Base-by-base conservation (phyloP, 35 echinoderm and acorn worm species). In the Heliocidaris tuberculata region DNA sequence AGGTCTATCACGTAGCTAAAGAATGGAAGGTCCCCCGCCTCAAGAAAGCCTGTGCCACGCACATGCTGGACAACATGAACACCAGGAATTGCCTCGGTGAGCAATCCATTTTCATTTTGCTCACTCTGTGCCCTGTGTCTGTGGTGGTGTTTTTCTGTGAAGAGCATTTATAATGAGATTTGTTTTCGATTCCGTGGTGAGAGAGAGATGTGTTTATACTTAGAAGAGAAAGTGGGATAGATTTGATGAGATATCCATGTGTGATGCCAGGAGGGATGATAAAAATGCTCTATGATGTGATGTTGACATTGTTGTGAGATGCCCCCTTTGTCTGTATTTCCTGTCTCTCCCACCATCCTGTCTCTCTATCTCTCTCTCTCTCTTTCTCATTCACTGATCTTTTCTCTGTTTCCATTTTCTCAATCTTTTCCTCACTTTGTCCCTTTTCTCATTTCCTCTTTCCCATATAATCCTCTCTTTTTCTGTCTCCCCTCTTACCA, bases 11-110 rank as follows among this genome's bases (percentile, higher is more conserved):
- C 42, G 97, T 96, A 6, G 88, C 98, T 21, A 96, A 95, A 95
- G 71, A 95, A 59, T 96, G 96, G 93, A 93, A 97, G 61, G 94
- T 99, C 47, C 56, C 88, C 59, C 88, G 95, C 48, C 95, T 99
- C 5, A 96, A 96, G 95, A 96, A 86, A 50, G 98, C 97, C 4
- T 99, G 98, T 94, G 95, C 93, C 15, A 86, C 90, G 27, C 96
- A 99, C 94, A 93, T 99, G 32, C 95, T 94, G n/a, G 94, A 95
- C 30, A 94, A 96, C 31, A 95, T 99, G 94, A 99, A 94, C 61
- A 86, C 95, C 17, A 96, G 92, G 47, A 97, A 96, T 61, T 97
- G 98, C 85, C 94, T 99, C 85, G 98, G 98, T 99, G 93, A 99
- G 95, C 50, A 42, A 35, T 12, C 7, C 30, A 35, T 7, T 95